A percentile compares a stretch with the other conserved stretches of the same genome.
Evolutionary conservation across 23 tunicate genomes (phyloP).

Genomic region (Trididemnum miniatum): DNA sequence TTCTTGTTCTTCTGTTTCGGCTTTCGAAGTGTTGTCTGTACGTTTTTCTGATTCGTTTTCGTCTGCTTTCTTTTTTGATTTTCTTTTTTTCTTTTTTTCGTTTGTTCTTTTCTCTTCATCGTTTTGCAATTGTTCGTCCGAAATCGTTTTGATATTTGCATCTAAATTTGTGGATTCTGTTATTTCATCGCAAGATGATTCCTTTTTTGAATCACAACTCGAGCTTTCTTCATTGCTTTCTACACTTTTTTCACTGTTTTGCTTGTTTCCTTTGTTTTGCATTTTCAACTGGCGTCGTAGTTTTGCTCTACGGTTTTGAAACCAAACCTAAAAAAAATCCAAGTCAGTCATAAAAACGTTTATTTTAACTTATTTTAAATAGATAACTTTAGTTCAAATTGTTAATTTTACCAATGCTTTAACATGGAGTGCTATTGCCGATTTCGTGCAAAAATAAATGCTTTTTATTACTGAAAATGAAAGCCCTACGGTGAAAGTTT

Average conservation of each 20-base stretch:
- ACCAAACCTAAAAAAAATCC: slow-evolving; percentile 90
- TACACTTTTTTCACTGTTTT: neutral
- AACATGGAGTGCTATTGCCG: too few relatives aligned
- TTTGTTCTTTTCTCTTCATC: slow-evolving; percentile 5
- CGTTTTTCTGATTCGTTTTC: neutral
- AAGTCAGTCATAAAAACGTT: too few relatives aligned
- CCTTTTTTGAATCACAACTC: neutral
- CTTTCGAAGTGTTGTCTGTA: neutral
- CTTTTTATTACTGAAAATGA: too few relatives aligned
- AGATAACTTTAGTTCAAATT: too few relatives aligned
- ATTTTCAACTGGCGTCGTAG: slow-evolving; percentile 89
- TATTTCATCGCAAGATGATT: neutral
- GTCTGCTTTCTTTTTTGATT: slow-evolving; percentile 11
- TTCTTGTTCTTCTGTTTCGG: neutral
- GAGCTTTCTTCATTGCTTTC: neutral
- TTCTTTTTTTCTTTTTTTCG: slow-evolving; percentile 30
- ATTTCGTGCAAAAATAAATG: too few relatives aligned
- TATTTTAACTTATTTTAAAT: too few relatives aligned
- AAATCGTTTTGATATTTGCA: neutral
- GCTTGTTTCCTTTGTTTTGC: slow-evolving; percentile 68
- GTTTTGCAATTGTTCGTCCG: neutral
- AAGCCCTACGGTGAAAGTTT: too few relatives aligned
- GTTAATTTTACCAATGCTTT: too few relatives aligned
- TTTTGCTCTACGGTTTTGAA: slow-evolving; percentile 92
- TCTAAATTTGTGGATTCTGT: neutral